Evolutionary conservation across 2,888 invertebrate genomes (phyloP), one percentile per base, ranked within the genome.

Genomic region (Rhimphoctona megacephalus): DNA sequence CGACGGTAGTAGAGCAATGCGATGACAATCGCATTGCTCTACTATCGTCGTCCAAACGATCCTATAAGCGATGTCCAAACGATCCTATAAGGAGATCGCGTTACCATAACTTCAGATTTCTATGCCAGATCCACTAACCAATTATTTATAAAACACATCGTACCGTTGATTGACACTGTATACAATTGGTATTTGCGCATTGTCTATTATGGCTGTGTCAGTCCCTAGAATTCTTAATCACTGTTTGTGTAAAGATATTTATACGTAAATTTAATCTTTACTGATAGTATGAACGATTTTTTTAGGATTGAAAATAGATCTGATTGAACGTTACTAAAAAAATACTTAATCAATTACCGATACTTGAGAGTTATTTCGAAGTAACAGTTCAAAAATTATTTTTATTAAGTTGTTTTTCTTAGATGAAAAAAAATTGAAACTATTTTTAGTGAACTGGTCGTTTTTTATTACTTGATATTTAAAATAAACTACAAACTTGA

Each of bases 131-230:
- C 36, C 52, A 39, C 61, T 81, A 22, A 67, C 74, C 57, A 54
- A 73, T 22, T 57, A 52, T 84, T 81, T 43, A 67, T 43, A 70
- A 84, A 86, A 81, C 72, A 81, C 67, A 73, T 8, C 33, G 73
- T 49, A 1, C 25, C n/a, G 36, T 11, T 43, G 43, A 70, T 73
- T 64, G 33, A 67, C 14, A 78, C 64, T 30, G 64, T 25, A 36
- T 49, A 66, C 52, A 46, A 49, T 49, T 11, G 25, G 36, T n/a
- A 25, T 36, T 52, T 39, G 9, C 25, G n/a, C 52, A 73, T 74
- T 73, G 82, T 70, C 57, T 64, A 46, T 76, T 70, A 25, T 83
- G 33, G 22, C 70, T 46, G 39, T 39, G 17, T 36, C 57, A 76
- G 43, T 70, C 61, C 25, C 69, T 30, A 64, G 82, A 84, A 83